A percentile compares a stretch with the other conserved stretches of the same genome.
Evolutionary conservation across 2,113 vertebrate genomes (phyloP).

Genomic region (Canis aureus): DNA sequence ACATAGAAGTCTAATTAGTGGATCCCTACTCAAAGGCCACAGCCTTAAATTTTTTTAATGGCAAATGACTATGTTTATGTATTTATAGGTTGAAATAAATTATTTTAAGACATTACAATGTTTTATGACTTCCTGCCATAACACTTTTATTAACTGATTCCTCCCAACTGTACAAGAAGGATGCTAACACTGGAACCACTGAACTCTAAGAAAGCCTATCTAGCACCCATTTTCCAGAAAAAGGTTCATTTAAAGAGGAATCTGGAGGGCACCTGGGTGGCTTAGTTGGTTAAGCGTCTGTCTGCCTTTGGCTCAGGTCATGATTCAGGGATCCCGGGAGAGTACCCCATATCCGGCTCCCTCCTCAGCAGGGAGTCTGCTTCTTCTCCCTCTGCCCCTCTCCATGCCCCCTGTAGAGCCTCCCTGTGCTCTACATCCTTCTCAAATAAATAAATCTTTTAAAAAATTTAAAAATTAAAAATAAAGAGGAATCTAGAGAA

Average conservation of each 20-base stretch:
- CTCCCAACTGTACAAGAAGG: background rate
- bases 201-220: background rate
- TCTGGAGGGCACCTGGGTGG: background rate
- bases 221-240: background rate
- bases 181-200: background rate
- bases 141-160: slow-evolving; percentile 1
- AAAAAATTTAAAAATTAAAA: too few species aligned
- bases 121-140: background rate
- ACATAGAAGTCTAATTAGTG: background rate
- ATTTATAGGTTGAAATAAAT: slow-evolving; percentile 16
- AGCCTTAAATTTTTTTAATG: slow-evolving; percentile 9
- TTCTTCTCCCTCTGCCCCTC: too few species aligned
- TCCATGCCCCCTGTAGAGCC: too few species aligned
- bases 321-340: too few species aligned
- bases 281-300: too few species aligned
- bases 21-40: background rate
- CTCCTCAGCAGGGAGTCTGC: too few species aligned
- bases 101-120: slow-evolving; percentile 13
- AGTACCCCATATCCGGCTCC: too few species aligned
- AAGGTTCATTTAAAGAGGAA: slow-evolving; percentile 32
- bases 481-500: slow-evolving; percentile 6
- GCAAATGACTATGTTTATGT: background rate
- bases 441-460: too few species aligned
- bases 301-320: too few species aligned
- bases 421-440: too few species aligned